These are phyloP conservation scores for Brachionus asplanchnoidis DNA, from an alignment of 1,140 invertebrate genomes.

Conservation along the genomic window DNA sequence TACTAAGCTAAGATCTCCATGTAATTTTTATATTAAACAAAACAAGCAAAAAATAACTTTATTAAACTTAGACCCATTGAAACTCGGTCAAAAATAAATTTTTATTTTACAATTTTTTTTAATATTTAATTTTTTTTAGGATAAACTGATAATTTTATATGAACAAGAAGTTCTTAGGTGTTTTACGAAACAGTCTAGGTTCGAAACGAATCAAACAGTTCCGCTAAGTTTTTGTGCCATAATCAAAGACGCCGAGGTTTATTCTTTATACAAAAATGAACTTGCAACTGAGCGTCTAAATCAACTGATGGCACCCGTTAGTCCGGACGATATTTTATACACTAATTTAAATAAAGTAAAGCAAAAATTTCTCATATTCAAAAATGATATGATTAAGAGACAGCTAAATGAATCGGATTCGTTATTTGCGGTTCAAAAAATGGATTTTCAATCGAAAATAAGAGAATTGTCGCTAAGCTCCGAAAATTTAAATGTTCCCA, in stretches of 20 bases:
- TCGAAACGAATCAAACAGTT: not conserved
- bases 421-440: slow-evolving; percentile 22
- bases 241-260: slow-evolving; percentile 13
- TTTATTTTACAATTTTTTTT: too few species aligned
- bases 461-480: slow-evolving; percentile 5
- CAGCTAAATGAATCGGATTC: slow-evolving; percentile 30
- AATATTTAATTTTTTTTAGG: not conserved
- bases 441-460: slow-evolving; percentile 30
- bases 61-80: too few species aligned
- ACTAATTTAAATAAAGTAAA: not conserved
- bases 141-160: slow-evolving; percentile 14
- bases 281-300: not conserved
- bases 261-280: slow-evolving; percentile 7
- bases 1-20: too few species aligned
- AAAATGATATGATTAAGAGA: slow-evolving; percentile 29
- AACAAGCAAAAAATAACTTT: too few species aligned
- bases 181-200: not conserved
- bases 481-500: slow-evolving; percentile 9
- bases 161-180: slow-evolving; percentile 28
- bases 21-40: too few species aligned
- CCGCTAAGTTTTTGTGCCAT: not conserved
- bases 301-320: not conserved
- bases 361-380: slow-evolving; percentile 17
- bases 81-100: too few species aligned
- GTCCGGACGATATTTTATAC: not conserved